Evolutionary conservation across 53 echinoderm and acorn worm genomes (phyloP).

Genomic region (Patiria pectinifera): DNA sequence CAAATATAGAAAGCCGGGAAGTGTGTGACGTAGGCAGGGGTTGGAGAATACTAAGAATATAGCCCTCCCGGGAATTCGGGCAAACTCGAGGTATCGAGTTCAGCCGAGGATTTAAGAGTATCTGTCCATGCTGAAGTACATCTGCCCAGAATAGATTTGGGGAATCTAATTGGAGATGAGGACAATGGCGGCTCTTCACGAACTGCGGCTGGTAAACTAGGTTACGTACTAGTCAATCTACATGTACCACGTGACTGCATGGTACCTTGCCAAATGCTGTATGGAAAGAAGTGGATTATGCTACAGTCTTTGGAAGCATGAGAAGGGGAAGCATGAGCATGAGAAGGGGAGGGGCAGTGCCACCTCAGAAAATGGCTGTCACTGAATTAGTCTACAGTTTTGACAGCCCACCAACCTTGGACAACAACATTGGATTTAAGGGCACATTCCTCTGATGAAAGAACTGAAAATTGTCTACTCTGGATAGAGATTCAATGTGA

Average conservation of each 20-base stretch:
- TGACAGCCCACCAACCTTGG: too few relatives aligned
- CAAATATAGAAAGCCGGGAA: conserved; percentile 29
- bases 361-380: too few relatives aligned
- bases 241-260: background rate
- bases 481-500: too few relatives aligned
- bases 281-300: too few relatives aligned
- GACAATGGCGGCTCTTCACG: background rate
- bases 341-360: too few relatives aligned
- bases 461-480: too few relatives aligned
- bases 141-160: conserved; percentile 35
- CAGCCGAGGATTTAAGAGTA: conserved; percentile 34
- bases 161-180: conserved; percentile 30
- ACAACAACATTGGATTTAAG: too few relatives aligned
- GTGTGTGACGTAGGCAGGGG: conserved; percentile 40
- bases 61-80: conserved; percentile 24
- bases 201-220: background rate
- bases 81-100: conserved; percentile 33
- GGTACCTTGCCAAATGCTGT: background rate
- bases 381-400: too few relatives aligned
- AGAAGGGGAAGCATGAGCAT: too few relatives aligned
- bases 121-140: conserved; percentile 5
- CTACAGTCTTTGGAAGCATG: too few relatives aligned
- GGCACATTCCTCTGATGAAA: too few relatives aligned
- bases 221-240: background rate
- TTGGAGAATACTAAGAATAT: conserved; percentile 47